Evolutionary conservation across 1,140 invertebrate species (phyloP).

Genomic region (Drosophila serrata): DNA sequence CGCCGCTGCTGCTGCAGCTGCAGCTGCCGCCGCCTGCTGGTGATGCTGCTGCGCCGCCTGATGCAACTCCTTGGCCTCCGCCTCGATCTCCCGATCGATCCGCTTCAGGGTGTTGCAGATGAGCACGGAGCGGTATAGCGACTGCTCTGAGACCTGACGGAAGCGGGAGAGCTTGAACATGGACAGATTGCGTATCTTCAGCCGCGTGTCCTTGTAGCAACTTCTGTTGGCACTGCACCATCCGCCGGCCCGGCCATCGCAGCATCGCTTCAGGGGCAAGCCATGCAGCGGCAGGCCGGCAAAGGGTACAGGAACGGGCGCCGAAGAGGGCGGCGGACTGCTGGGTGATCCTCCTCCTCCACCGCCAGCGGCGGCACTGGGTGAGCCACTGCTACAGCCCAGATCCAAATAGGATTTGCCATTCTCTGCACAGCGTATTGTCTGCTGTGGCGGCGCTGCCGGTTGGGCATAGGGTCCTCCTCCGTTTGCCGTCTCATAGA

Average conservation of each 20-base stretch:
- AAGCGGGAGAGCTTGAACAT: slow-evolving; percentile 96
- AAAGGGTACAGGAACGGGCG: slow-evolving; percentile 30
- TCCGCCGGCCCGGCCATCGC: slow-evolving; percentile 90
- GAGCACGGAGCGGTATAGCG: slow-evolving; percentile 95
- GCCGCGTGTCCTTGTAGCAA: slow-evolving; percentile 93
- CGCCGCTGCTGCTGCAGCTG: slow-evolving; percentile 66
- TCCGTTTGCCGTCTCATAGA: slow-evolving; percentile 47
- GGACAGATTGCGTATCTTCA: slow-evolving; percentile 96
- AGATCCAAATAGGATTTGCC: slow-evolving; percentile 95
- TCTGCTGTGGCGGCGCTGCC: slow-evolving; percentile 87
- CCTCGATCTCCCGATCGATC: slow-evolving; percentile 96
- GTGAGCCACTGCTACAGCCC: slow-evolving; percentile 88
- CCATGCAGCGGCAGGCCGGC: slow-evolving; percentile 52
- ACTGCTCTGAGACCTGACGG: slow-evolving; percentile 94
- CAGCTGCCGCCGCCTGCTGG: slow-evolving; percentile 63
- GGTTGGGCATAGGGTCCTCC: slow-evolving; percentile 51
- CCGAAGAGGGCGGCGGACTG: slow-evolving; percentile 27
- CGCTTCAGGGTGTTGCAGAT: slow-evolving; percentile 97
- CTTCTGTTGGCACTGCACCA: slow-evolving; percentile 91
- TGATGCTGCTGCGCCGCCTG: slow-evolving; percentile 84
- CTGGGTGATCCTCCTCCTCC: slow-evolving; percentile 40
- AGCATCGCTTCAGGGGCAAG: slow-evolving; percentile 88
- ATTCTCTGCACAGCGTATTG: slow-evolving; percentile 94
- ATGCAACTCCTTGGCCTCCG: slow-evolving; percentile 88
- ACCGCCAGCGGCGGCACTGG: slow-evolving; percentile 41